Conservation (phyloP, 2,113 vertebrate species). For the Cinclus mexicanus region DNA sequence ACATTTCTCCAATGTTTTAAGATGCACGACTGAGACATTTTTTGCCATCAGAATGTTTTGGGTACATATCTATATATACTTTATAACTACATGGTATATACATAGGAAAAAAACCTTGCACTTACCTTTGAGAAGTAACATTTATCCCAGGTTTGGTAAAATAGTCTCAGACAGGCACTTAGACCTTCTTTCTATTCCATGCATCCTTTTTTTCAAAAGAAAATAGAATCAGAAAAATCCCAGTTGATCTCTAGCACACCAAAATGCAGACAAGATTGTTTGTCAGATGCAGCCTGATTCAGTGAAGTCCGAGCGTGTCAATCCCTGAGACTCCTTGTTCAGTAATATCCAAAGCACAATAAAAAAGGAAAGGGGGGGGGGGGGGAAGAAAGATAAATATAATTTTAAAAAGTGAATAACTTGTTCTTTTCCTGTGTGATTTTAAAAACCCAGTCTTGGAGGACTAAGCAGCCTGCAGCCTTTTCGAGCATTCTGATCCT, state of each 20-base stretch:
- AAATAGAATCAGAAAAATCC: constrained; percentile 60
- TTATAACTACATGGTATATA: neutral
- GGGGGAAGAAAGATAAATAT: neutral
- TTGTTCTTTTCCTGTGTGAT: constrained; percentile 59
- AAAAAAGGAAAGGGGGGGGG: neutral
- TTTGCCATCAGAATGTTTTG: neutral
- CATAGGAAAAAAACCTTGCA: neutral
- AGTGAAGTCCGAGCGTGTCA: constrained; percentile 56
- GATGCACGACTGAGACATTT: neutral
- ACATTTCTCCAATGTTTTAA: neutral
- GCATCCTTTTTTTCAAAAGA: constrained; percentile 66
- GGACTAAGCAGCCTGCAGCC: constrained; percentile 53
- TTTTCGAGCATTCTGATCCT: constrained; percentile 54
- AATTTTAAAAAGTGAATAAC: constrained; percentile 12
- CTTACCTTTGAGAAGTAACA: constrained; percentile 78
- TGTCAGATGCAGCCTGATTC: constrained; percentile 67
- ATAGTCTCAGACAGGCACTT: constrained; percentile 61
- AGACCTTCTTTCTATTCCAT: constrained; percentile 51
- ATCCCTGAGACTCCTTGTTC: constrained; percentile 72
- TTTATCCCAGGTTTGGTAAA: constrained; percentile 71
- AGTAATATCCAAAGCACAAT: constrained; percentile 74
- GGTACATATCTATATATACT: neutral
- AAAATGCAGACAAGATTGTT: constrained; percentile 55
- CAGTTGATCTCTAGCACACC: constrained; percentile 46
- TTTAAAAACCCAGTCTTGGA: constrained; percentile 27